phyloP scores from a whole-genome alignment of 2,113 vertebrate genomes.

The Gopherus evgoodei region DNA sequence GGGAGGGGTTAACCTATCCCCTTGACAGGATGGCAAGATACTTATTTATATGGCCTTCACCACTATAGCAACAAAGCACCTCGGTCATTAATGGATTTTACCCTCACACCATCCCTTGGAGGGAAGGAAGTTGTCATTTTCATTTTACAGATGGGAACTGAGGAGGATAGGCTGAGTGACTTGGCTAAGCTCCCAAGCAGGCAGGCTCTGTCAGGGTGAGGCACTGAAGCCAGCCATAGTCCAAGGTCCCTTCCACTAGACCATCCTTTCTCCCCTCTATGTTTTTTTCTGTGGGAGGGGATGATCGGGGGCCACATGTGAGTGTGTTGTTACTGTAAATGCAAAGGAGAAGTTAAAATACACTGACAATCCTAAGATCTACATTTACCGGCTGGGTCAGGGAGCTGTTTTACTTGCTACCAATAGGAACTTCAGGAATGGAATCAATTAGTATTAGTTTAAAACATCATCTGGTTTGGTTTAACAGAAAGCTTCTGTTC shows the following conservation, averaged over 20 bases:
- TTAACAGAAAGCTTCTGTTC: conserved; percentile 84
- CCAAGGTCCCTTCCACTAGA: fast-evolving
- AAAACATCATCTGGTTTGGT: conserved; percentile 83
- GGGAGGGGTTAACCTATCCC: neutral
- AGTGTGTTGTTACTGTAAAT: neutral
- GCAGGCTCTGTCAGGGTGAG: neutral
- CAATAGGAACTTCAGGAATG: conserved; percentile 79
- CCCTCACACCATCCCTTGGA: neutral
- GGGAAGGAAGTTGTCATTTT: neutral
- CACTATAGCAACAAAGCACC: neutral
- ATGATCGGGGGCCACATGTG: neutral
- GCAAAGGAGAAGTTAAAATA: conserved; percentile 16
- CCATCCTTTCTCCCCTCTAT: neutral
- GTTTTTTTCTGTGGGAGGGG: neutral
- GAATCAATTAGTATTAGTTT: conserved; percentile 86
- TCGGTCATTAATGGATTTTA: conserved; percentile 14
- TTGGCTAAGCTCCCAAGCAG: neutral
- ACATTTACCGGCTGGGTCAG: conserved; percentile 70
- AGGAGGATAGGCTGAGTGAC: neutral
- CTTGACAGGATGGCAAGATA: neutral
- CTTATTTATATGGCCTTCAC: neutral
- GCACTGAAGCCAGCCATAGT: neutral
- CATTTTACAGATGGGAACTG: neutral
- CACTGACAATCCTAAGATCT: neutral
- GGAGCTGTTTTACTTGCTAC: conserved; percentile 75